Evolutionary conservation across 2,797 vertebrate genomes (phyloP).

Genomic region (Melanotaenia trifasciata): DNA sequence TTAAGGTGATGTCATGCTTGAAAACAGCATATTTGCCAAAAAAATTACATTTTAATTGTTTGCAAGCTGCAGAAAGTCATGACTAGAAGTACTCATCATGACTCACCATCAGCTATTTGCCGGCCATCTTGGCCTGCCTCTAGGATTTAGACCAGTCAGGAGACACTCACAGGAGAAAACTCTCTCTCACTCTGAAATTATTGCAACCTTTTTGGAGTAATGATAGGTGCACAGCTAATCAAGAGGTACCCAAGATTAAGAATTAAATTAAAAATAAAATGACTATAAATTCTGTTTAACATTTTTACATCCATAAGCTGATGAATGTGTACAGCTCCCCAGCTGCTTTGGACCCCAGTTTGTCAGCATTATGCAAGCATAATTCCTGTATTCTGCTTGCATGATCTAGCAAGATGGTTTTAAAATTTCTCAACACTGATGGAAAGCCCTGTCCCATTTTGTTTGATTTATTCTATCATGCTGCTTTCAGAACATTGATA

Average conservation of each 20-base stretch:
- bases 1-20: too few relatives aligned
- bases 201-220: too few relatives aligned
- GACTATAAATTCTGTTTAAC: background rate
- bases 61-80: too few relatives aligned
- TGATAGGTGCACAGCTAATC: too few relatives aligned
- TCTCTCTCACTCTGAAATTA: background rate
- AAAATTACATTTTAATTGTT: too few relatives aligned
- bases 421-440: slow-evolving; percentile 70
- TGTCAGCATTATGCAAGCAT: slow-evolving; percentile 55
- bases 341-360: slow-evolving; percentile 30
- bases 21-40: too few relatives aligned
- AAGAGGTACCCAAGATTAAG: too few relatives aligned
- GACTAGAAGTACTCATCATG: too few relatives aligned
- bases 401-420: slow-evolving; percentile 59
- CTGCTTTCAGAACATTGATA: slow-evolving; percentile 64
- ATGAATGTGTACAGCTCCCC: slow-evolving; percentile 52
- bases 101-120: too few relatives aligned
- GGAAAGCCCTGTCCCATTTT: slow-evolving; percentile 65
- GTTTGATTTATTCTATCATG: slow-evolving; percentile 73
- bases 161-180: background rate
- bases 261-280: background rate
- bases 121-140: background rate
- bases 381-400: slow-evolving; percentile 48
- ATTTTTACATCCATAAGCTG: slow-evolving; percentile 7
- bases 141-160: background rate